Percentiles rank a stretch among this genome's conserved stretches.
Conservation (phyloP, 1,140 invertebrate genomes). For the Bacillus rossius region DNA sequence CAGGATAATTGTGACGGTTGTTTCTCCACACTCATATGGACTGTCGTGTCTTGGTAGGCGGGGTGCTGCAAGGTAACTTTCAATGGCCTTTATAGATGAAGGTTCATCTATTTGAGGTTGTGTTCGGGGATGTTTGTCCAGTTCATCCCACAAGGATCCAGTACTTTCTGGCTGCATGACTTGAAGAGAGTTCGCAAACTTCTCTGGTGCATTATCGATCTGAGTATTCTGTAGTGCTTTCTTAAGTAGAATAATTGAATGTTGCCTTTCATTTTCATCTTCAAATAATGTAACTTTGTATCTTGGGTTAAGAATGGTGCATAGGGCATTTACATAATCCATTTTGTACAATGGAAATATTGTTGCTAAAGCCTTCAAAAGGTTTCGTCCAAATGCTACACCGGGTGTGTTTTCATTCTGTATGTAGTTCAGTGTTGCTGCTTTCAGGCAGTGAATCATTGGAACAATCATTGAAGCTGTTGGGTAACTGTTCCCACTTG, state of each 20-base stretch:
- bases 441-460: not conserved
- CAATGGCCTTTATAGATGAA: not conserved
- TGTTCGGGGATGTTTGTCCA: not conserved
- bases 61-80: not conserved
- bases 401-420: not conserved
- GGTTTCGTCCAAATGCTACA: not conserved
- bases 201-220: too few relatives aligned
- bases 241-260: not conserved
- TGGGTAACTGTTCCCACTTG: not conserved
- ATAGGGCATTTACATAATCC: not conserved
- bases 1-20: slow-evolving; percentile 1
- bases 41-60: not conserved
- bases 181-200: too few relatives aligned
- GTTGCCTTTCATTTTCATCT: not conserved
- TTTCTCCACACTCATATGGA: slow-evolving; percentile 4
- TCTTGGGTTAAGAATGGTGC: not conserved
- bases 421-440: not conserved
- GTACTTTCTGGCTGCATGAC: not conserved
- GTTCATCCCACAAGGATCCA: not conserved
- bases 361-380: not conserved
- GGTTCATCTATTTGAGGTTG: not conserved
- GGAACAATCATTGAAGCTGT: not conserved
- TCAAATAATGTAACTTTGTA: not conserved
- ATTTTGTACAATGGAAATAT: not conserved
- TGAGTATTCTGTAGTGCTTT: not conserved